These are phyloP conservation scores for Onthophagus sagittarius DNA, from an alignment of 2,888 invertebrate genomes.

Conservation along the genomic window DNA sequence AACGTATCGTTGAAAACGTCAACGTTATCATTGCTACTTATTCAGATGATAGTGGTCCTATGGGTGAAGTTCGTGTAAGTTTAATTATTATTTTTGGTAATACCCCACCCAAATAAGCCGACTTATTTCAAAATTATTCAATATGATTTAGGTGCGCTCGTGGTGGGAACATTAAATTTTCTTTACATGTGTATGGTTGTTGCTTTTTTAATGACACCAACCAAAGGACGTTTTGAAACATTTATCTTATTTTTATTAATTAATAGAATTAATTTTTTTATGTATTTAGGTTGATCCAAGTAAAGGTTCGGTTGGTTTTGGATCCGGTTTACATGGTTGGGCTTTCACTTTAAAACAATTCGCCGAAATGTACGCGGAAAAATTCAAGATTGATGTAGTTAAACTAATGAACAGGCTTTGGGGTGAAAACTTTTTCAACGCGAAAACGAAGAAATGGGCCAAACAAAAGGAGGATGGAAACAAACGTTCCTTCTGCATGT, in stretches of 20 bases:
- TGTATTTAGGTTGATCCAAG: constrained; percentile 78
- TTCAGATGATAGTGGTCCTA: constrained; percentile 94
- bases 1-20: constrained; percentile 98
- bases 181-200: constrained; percentile 41
- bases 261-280: constrained; percentile 16
- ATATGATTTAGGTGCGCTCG: constrained; percentile 39
- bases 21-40: constrained; percentile 99
- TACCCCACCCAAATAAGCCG: constrained; percentile 45
- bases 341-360: constrained; percentile 99
- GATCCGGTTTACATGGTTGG: constrained; percentile 99
- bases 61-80: constrained; percentile 95
- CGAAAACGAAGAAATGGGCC: constrained; percentile 97
- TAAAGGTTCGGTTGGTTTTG: constrained; percentile 98
- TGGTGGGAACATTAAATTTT: constrained; percentile 40
- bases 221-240: constrained; percentile 42
- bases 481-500: constrained; percentile 98
- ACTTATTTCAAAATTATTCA: constrained; percentile 35
- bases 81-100: constrained; percentile 5
- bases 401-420: constrained; percentile 97
- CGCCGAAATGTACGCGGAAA: constrained; percentile 97
- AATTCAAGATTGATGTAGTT: constrained; percentile 95
- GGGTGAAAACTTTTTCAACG: constrained; percentile 99
- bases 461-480: constrained; percentile 87
- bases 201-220: constrained; percentile 27
- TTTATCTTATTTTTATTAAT: constrained; percentile 12